These are phyloP conservation scores for Apogon talboti DNA, from an alignment of 2,797 vertebrate species.

Conservation along the genomic window DNA sequence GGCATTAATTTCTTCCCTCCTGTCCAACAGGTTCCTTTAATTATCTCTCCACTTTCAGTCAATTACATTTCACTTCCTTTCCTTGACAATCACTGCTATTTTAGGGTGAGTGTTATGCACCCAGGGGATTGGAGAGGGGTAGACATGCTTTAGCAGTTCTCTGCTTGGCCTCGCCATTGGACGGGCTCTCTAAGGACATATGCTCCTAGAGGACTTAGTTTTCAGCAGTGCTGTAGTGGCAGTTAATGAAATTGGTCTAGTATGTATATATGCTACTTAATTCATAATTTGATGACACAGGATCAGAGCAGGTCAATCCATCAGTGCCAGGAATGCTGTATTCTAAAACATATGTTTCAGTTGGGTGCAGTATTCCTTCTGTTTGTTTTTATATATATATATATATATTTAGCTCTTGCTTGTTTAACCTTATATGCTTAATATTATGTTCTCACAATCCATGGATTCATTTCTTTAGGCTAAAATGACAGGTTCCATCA, in stretches of 20 bases:
- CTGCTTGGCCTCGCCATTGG: constrained; percentile 39
- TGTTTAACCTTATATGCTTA: constrained; percentile 12
- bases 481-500: constrained; percentile 39
- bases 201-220: constrained; percentile 46
- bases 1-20: constrained; percentile 82
- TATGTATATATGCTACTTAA: constrained; percentile 11
- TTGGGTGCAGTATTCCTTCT: background rate
- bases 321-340: constrained; percentile 24
- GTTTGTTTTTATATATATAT: no score
- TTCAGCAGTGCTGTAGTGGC: constrained; percentile 31
- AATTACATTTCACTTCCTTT: constrained; percentile 88
- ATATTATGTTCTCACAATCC: constrained; percentile 22
- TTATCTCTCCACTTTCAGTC: constrained; percentile 87
- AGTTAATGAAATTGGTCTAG: constrained; percentile 32
- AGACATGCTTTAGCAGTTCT: constrained; percentile 69
- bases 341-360: background rate
- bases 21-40: constrained; percentile 86
- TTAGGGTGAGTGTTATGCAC: constrained; percentile 81
- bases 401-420: background rate
- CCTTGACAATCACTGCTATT: constrained; percentile 87
- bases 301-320: constrained; percentile 15
- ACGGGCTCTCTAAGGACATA: constrained; percentile 48
- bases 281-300: constrained; percentile 30
- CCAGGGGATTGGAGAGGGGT: constrained; percentile 70
- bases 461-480: constrained; percentile 27